These are phyloP conservation scores for Mya arenaria DNA, from an alignment of 1,140 invertebrate species.

Conservation along the genomic window DNA sequence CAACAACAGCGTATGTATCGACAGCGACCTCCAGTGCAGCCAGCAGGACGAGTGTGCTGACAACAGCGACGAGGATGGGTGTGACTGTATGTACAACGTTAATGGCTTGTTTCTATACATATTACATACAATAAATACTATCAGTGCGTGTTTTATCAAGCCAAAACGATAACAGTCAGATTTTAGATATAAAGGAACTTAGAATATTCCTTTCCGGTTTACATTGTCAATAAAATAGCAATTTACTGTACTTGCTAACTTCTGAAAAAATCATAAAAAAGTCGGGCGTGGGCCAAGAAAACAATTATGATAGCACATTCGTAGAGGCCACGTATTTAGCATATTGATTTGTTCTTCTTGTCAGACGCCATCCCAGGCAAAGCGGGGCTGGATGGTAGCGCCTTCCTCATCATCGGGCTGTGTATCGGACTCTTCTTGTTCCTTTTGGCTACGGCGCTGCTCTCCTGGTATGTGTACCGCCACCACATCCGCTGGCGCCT, in stretches of 20 bases:
- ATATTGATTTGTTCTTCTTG: neutral
- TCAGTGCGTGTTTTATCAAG: too few relatives aligned
- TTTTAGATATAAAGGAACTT: too few relatives aligned
- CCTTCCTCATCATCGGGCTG: conserved; percentile 28
- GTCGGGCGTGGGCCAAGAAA: neutral
- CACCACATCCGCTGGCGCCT: conserved; percentile 22
- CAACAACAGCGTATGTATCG: conserved; percentile 60
- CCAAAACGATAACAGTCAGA: too few relatives aligned
- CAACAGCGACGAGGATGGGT: conserved; percentile 60
- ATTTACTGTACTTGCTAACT: neutral
- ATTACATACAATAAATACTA: too few relatives aligned
- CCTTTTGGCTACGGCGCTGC: neutral
- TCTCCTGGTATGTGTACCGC: conserved; percentile 18
- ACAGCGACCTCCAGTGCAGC: conserved; percentile 49
- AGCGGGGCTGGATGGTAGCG: neutral
- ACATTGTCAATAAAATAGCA: too few relatives aligned
- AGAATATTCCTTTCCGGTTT: too few relatives aligned
- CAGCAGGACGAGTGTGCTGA: conserved; percentile 65
- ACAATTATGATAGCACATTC: neutral
- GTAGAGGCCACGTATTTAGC: neutral
- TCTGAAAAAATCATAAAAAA: neutral
- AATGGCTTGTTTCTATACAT: too few relatives aligned
- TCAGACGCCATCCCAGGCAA: neutral
- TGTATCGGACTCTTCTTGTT: conserved; percentile 8
- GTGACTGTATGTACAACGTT: conserved; percentile 48